Evolutionary conservation across 35 echinoderm and acorn worm genomes (phyloP).

Genomic region (Stichopus chloronotus): DNA sequence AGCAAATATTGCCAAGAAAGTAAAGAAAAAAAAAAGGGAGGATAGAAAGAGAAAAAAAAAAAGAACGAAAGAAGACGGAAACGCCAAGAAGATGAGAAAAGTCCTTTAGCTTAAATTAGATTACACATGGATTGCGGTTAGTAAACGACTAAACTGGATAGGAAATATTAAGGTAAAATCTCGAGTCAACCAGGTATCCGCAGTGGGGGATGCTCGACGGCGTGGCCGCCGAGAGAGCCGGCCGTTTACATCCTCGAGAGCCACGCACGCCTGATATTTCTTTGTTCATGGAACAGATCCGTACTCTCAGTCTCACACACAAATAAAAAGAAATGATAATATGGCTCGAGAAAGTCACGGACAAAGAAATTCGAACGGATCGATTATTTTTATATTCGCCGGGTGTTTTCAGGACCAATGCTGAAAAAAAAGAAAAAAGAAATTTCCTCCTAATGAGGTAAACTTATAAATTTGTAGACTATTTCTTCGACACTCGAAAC

Average conservation of each 20-base stretch:
- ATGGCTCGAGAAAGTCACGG: background rate
- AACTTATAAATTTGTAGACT: background rate
- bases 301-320: no score
- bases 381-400: no score
- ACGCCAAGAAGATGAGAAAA: background rate
- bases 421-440: no score
- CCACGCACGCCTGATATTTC: background rate
- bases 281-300: background rate
- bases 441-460: background rate
- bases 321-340: no score
- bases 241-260: background rate
- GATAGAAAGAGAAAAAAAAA: no score
- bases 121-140: background rate
- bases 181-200: background rate
- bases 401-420: no score
- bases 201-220: background rate
- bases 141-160: background rate
- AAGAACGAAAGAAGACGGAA: no score
- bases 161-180: constrained; percentile 11
- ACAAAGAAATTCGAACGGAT: background rate
- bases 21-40: background rate
- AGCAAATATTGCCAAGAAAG: background rate
- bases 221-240: constrained; percentile 41
- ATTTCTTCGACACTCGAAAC: background rate
- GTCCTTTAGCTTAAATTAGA: background rate